Base-by-base conservation (phyloP, 1,140 invertebrate genomes). In the Pogonognathellus flavescens region DNA sequence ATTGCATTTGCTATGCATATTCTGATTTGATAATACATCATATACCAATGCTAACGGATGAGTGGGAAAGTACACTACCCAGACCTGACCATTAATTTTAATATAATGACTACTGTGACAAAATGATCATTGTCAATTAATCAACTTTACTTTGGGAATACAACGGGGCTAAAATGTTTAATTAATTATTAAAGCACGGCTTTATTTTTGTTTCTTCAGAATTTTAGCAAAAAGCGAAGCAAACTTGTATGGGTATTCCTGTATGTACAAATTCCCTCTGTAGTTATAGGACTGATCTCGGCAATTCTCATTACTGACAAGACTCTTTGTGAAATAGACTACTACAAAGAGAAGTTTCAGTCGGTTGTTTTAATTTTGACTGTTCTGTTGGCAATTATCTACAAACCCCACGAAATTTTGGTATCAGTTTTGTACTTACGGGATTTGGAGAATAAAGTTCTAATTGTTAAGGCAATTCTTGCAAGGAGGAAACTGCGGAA, bases 351-450 rank as follows among this genome's bases (percentile, higher is more conserved):
- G 1, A 0, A 49, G 16, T 76, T 18, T 76, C 31, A 14, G 0
- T 7, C 14, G 7, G n/a, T n/a, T 50, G n/a, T 18, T 8, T 49
- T 76, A 18, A 13, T 25, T 25, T 8, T 49, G 0, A 76, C 70
- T 0, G 7, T 76, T 76, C 2, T 49, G n/a, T 5, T n/a, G 11
- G 13, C 49, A 0, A n/a, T 76, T 7, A 0, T 76, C 4, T 76
- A 76, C 70, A 76, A 76, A 16, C 41, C 70, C 2, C 70, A 76
- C 18, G 70, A 76, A 49, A 14, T 76, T 25, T 10, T 31, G 31
- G 0, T 76, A 9, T 14, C 14, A 0, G 41, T 66, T 25, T 66
- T 22, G 13, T 66, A 66, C 22, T 5, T 66, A 4, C 18, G 22
- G 11, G 62, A 66, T 25, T 14, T 25, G 62, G 20, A 66, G 13